Percentiles rank a stretch among this genome's conserved stretches.
phyloP scores from a whole-genome alignment of 1,140 invertebrate species.

The Dufourea novaeangliae region DNA sequence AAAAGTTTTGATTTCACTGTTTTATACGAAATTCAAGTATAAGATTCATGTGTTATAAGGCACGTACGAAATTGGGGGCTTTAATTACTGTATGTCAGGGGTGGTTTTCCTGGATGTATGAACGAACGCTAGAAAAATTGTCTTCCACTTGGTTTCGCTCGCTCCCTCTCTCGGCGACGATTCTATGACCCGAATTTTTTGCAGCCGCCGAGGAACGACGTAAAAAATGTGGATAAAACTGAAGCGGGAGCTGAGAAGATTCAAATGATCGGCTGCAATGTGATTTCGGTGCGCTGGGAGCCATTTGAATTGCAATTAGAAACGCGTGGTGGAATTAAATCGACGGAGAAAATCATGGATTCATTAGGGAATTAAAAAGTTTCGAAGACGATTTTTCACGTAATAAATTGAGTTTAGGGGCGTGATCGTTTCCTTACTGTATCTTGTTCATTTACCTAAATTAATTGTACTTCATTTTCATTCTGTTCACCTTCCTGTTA shows the following conservation, averaged over 20 bases:
- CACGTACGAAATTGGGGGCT: background rate
- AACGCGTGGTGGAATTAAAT: constrained; percentile 3
- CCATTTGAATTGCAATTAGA: constrained; percentile 2
- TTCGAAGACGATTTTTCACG: background rate
- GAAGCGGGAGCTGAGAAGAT: background rate
- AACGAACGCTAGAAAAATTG: background rate
- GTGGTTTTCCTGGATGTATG: background rate
- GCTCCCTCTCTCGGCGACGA: background rate
- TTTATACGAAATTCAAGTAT: no score
- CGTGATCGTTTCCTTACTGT: background rate
- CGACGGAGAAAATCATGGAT: background rate
- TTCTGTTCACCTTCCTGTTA: no score
- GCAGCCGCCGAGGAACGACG: background rate
- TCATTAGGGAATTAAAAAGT: background rate
- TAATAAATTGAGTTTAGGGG: background rate
- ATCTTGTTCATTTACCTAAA: no score
- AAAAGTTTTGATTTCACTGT: no score
- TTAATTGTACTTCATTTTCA: no score
- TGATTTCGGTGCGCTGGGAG: background rate
- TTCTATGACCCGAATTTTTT: background rate
- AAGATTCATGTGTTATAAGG: background rate
- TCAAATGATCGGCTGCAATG: background rate
- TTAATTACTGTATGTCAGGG: background rate
- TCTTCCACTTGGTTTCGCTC: background rate
- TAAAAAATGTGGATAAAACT: background rate